These are phyloP conservation scores for Gracilinanus agilis DNA, from an alignment of 2,113 vertebrate genomes.

Conservation along the genomic window DNA sequence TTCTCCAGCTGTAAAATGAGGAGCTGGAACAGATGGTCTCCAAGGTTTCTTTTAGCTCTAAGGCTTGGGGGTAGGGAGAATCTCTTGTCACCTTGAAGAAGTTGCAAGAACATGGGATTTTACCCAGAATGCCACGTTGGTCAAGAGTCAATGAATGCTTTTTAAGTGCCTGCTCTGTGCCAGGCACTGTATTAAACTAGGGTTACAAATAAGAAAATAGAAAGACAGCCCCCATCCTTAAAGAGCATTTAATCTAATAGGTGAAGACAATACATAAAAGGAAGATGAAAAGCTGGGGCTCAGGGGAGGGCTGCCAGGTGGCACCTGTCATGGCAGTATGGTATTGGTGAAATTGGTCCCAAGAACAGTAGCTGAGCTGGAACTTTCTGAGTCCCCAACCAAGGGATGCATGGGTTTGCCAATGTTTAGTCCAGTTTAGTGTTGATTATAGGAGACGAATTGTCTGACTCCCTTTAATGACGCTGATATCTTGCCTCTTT, in stretches of 20 bases:
- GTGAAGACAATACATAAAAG: not conserved
- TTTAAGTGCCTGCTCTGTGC: not conserved
- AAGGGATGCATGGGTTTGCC: not conserved
- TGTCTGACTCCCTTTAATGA: not conserved
- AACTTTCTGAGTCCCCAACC: not conserved
- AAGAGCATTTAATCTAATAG: not conserved
- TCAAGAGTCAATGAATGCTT: not conserved
- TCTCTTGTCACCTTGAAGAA: not conserved
- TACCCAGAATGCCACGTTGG: not conserved
- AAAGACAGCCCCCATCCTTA: not conserved
- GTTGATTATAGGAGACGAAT: not conserved
- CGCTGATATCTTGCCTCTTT: constrained; percentile 17
- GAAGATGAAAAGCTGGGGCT: not conserved
- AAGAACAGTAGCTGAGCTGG: not conserved
- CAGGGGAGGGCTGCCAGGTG: not conserved
- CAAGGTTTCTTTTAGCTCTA: not conserved
- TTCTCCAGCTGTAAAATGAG: not conserved
- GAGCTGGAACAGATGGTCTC: not conserved
- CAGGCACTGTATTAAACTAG: not conserved
- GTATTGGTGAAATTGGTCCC: not conserved
- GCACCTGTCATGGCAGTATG: not conserved
- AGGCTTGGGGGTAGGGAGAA: not conserved
- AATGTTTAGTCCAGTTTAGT: not conserved
- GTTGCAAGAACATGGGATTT: not conserved
- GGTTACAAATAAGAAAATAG: not conserved